Percentiles rank a stretch among this genome's conserved stretches.
Conservation (phyloP, 2,888 invertebrate genomes). For the Mesorhabditis sp. region DNA sequence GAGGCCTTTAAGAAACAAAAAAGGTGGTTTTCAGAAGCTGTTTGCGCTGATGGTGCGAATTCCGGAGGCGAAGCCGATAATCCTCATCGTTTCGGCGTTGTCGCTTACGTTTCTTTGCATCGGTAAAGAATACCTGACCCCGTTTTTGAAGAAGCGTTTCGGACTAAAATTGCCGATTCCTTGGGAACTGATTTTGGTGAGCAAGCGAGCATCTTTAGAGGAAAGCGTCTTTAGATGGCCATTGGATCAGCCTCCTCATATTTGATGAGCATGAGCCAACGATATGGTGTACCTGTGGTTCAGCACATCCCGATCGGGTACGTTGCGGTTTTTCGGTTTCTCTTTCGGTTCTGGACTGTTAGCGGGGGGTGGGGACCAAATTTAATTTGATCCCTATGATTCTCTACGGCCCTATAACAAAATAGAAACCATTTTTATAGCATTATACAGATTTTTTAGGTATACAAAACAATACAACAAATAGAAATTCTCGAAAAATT, state of each 20-base stretch:
- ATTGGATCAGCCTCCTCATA: constrained; percentile 58
- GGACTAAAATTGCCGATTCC: constrained; percentile 22
- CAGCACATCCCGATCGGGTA: constrained; percentile 60
- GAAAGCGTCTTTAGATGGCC: constrained; percentile 55
- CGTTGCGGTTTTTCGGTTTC: not conserved
- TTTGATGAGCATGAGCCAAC: constrained; percentile 49
- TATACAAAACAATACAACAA: no score
- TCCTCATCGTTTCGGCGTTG: constrained; percentile 9
- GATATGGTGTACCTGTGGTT: constrained; percentile 58
- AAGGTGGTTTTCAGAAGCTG: not conserved
- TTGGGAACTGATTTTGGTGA: constrained; percentile 26
- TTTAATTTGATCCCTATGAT: not conserved
- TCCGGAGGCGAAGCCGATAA: not conserved
- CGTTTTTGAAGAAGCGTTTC: constrained; percentile 14
- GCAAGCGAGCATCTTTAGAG: not conserved
- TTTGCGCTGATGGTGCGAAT: not conserved
- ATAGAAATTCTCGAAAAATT: no score
- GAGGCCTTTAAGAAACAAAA: no score
- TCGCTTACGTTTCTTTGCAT: constrained; percentile 18
- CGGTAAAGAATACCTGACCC: constrained; percentile 22
- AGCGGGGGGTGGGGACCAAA: not conserved
- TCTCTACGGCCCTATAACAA: no score
- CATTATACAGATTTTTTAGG: no score
- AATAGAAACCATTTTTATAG: no score
- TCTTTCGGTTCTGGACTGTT: no score